Base-by-base conservation (phyloP, 2,113 vertebrate species). In the Oncorhynchus kisutch region DNA sequence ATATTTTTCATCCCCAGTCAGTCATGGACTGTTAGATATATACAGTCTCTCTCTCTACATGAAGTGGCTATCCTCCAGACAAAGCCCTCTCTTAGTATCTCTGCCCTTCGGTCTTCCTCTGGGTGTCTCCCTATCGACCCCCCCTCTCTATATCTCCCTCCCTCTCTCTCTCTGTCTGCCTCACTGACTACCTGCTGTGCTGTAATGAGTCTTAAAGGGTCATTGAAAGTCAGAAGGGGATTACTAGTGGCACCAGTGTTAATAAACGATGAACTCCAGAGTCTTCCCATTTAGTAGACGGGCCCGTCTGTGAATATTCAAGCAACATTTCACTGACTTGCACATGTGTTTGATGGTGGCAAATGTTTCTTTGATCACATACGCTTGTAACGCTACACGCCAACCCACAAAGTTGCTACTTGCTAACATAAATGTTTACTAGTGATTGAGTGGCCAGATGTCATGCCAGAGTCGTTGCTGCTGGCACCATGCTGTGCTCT, bases 1-100 rank as follows among this genome's bases (percentile, higher is more conserved):
- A 45, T 45, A 45, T 45, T 9, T 45, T 45, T 45, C 39, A 39
- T 39, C 34, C 34, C 34, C 31, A 34, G 31, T 34, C 5, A 34
- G 31, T 34, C 31, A 34, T 34, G 31, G 31, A 34, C 75, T 80
- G 86, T 84, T 88, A 90, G 85, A 82, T 86, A 81, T 88, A 84
- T 87, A 87, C 65, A 27, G 24, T 67, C 65, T 85, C 79, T 75
- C 49, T 45, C 73, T 83, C 66, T 69, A 25, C 76, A 73, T 71
- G 78, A 70, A 73, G 59, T 24, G 54, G 34, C 25, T 79, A 45
- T 45, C 9, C 39, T 67, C 67, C 59, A 70, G 64, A 34, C 71
- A 86, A 81, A 82, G 71, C 66, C 2, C 60, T 64, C 60, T 64
- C 60, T 22, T 12, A 20, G 20, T 22, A 5, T 27, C 14, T 57